phyloP scores from a whole-genome alignment of 1,140 invertebrate genomes.

The Trissolcus basalis region DNA sequence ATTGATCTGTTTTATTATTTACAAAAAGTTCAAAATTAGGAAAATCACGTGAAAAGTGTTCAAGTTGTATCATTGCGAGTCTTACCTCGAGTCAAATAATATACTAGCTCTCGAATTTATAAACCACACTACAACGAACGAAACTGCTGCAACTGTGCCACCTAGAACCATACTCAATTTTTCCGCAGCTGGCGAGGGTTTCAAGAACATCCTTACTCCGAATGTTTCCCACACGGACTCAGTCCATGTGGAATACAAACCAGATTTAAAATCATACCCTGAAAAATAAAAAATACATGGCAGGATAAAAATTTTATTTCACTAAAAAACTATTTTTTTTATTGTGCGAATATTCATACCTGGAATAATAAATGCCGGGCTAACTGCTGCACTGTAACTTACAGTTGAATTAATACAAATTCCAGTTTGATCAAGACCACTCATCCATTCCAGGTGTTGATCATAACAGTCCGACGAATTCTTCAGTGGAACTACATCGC shows the following conservation, averaged over 20 bases:
- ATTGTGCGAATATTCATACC: constrained; percentile 73
- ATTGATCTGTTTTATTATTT: too few relatives aligned
- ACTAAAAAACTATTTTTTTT: too few relatives aligned
- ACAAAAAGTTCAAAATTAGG: background rate
- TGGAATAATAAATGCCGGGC: constrained; percentile 86
- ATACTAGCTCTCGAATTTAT: constrained; percentile 80
- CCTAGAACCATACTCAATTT: constrained; percentile 81
- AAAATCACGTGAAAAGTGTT: background rate
- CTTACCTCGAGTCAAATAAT: constrained; percentile 77
- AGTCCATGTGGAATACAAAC: constrained; percentile 91
- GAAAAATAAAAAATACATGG: constrained; percentile 21
- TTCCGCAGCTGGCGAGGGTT: constrained; percentile 84
- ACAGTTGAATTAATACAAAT: constrained; percentile 86
- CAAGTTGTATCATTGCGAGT: background rate
- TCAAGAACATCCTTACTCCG: constrained; percentile 87
- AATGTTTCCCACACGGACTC: constrained; percentile 90
- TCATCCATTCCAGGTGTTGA: constrained; percentile 76
- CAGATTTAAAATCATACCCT: constrained; percentile 89
- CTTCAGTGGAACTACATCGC: constrained; percentile 69
- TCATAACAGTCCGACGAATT: constrained; percentile 66
- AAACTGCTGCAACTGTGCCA: constrained; percentile 79
- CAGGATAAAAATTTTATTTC: too few relatives aligned
- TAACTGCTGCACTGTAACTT: constrained; percentile 84
- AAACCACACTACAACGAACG: constrained; percentile 83
- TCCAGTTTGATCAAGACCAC: constrained; percentile 80